Conservation (phyloP, 2,113 vertebrate genomes). For the Nicator chloris region DNA sequence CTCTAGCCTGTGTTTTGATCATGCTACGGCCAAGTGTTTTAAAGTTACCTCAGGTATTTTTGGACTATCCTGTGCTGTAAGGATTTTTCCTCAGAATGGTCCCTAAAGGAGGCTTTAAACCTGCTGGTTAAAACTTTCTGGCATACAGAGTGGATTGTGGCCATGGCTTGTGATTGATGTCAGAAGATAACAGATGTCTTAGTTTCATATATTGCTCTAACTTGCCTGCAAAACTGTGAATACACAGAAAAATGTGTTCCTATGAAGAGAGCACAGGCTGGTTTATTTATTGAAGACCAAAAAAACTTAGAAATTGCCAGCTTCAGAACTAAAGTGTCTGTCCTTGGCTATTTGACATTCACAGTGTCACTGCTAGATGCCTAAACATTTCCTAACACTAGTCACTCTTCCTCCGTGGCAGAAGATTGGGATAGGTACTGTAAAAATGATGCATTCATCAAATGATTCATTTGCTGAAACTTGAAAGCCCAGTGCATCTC, state of each 20-base stretch:
- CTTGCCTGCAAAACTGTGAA: neutral
- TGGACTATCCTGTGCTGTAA: neutral
- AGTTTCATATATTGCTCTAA: neutral
- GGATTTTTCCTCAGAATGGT: neutral
- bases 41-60: neutral
- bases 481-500: neutral
- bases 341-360: neutral
- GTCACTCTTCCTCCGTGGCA: neutral
- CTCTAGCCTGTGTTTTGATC: neutral
- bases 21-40: neutral
- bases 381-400: neutral
- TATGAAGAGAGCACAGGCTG: neutral
- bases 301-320: neutral
- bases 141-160: neutral
- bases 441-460: neutral
- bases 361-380: neutral
- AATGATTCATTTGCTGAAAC: neutral
- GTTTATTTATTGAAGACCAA: neutral
- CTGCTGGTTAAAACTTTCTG: neutral
- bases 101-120: neutral
- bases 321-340: neutral
- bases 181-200: neutral
- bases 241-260: neutral
- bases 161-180: neutral
- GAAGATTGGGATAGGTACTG: neutral